Evolutionary conservation across 2,113 vertebrate genomes (phyloP), one percentile per base, ranked within the genome.

Genomic region (Galbula dea): DNA sequence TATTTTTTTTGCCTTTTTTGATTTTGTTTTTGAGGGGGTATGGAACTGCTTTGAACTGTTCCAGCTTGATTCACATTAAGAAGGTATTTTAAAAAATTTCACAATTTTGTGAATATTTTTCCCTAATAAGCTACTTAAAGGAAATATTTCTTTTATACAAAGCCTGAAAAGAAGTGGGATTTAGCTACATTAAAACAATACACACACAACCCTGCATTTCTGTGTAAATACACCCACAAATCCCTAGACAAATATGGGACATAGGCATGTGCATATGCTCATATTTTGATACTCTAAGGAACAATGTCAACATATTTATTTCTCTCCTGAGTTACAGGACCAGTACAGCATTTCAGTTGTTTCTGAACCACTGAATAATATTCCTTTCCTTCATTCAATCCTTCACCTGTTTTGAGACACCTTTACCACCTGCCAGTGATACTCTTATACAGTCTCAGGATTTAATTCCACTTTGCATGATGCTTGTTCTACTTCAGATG

Each of bases 1-100:
- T 22, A 19, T 6, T n/a, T 10, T 14, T 17, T n/a, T 24, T n/a
- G n/a, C n/a, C n/a, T n/a, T n/a, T n/a, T n/a, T n/a, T n/a, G n/a
- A n/a, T n/a, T n/a, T n/a, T n/a, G n/a, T 15, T 26, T 23, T 14
- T 3, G 3, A 7, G 9, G 3, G 5, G 4, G 4, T 8, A 3
- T 62, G 20, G 8, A 29, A 68, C 3, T 14, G 7, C 66, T 84
- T 46, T 23, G 27, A 61, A 30, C 0, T 3, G 3, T 66, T 80
- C 5, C 36, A 58, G 21, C 26, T 29, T 52, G 13, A 15, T 49
- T 58, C 26, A 22, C 5, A 11, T 34, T 45, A 30, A 15, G 6
- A 5, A 65, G 9, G 13, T 27, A 83, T 51, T 45, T 41, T 30
- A 8, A 51, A 16, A n/a, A 73, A 8, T 34, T 49, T 34, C 11